Base-by-base conservation (phyloP, 64 coral and sea anemone genomes). In the Stylophora pistillata region DNA sequence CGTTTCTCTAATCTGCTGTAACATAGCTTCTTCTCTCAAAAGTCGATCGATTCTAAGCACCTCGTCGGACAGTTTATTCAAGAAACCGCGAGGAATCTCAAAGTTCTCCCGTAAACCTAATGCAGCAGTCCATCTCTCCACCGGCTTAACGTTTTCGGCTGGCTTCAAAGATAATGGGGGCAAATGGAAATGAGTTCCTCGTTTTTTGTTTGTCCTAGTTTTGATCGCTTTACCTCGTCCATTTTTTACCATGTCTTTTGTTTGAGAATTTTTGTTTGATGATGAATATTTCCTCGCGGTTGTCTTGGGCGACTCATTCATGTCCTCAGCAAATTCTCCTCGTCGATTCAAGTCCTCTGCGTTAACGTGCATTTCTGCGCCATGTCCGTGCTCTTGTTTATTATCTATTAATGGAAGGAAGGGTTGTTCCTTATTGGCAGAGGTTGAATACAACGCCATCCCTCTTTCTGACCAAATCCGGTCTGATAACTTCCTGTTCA, bases 51-150 rank as follows among this genome's bases (percentile, higher is more conserved):
- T 84, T 84, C 69, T 68, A 0, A 70, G 33, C n/a, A 84, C 69
- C 10, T 84, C 80, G 27, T 84, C 32, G 18, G 34, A 53, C 10
- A 84, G 33, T 84, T 84, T 84, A 62, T 84, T 84, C 20, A 84
- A 70, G 53, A 84, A 30, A 69, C 31, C 32, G 3, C 58, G 60
- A 14, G 80, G 80, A 53, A 84, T 70, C 41, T 84, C 80, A 20
- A 69, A 84, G 34, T 21, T 68, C n/a, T 84, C 80, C 25, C 80
- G 31, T 21, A 84, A 53, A 25, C 62, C 62, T 62, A 84, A 25
- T 1, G 80, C 80, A 34, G 31, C 18, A 9, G 61, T 84, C 80
- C 80, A 84, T 0, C 62, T 65, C 37, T 69, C 61, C 54, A 52
- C 58, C 9, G 80, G 65, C 14, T 21, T 23, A 25, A 0, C 53